These are phyloP conservation scores for Lagorchestes hirsutus DNA, from an alignment of 2,797 vertebrate genomes.

Conservation along the genomic window DNA sequence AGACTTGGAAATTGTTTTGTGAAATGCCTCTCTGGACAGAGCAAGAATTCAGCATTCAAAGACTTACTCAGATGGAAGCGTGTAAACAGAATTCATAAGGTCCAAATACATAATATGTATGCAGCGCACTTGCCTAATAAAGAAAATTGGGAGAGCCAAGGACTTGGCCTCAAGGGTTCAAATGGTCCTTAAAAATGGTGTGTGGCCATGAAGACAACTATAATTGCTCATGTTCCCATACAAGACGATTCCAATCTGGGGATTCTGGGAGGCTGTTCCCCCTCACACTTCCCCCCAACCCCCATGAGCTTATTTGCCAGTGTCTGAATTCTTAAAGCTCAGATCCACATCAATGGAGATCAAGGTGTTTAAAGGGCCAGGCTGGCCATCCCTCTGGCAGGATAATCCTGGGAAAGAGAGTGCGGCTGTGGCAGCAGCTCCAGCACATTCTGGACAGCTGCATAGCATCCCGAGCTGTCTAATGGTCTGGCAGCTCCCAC, in stretches of 20 bases:
- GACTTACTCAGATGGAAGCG: constrained; percentile 39
- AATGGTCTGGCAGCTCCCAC: constrained; percentile 48
- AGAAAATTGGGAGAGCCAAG: constrained; percentile 57
- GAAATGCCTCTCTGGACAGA: constrained; percentile 26
- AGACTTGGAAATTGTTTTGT: constrained; percentile 43
- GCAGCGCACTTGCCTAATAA: constrained; percentile 55
- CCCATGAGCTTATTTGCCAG: constrained; percentile 46
- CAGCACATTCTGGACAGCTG: constrained; percentile 28
- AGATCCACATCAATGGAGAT: constrained; percentile 67
- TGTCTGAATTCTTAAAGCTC: constrained; percentile 61
- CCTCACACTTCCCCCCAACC: neutral
- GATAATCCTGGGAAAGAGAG: constrained; percentile 62
- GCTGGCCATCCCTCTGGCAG: neutral
- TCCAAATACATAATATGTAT: constrained; percentile 56
- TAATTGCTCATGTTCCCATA: constrained; percentile 46
- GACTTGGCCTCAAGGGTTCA: constrained; percentile 53
- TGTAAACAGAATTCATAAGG: constrained; percentile 54
- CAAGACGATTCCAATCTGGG: constrained; percentile 45
- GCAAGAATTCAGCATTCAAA: constrained; percentile 36
- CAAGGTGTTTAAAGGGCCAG: constrained; percentile 66
- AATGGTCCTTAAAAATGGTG: constrained; percentile 54
- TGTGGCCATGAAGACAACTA: constrained; percentile 36
- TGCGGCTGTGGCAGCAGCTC: neutral
- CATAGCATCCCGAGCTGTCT: constrained; percentile 29
- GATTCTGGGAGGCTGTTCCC: constrained; percentile 23